Conservation (phyloP, 2,888 invertebrate species). For the Neria commutata region DNA sequence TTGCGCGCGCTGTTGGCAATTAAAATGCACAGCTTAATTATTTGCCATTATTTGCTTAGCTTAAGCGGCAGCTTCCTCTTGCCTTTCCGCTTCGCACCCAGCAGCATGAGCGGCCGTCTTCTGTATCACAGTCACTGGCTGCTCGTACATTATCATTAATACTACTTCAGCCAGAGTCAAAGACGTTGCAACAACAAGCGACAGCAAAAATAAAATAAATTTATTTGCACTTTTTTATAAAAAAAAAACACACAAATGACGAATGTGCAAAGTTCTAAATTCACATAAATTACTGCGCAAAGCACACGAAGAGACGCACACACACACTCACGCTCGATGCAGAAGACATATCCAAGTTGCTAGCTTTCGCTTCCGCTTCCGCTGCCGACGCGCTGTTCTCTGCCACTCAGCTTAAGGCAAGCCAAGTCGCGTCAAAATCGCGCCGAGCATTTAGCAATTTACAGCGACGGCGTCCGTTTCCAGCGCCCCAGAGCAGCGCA, state of each 20-base stretch:
- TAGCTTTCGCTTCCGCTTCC: neutral
- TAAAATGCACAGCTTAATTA: neutral
- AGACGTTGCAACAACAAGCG: neutral
- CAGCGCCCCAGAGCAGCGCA: too few species aligned
- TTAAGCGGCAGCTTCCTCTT: neutral
- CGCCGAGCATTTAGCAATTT: too few species aligned
- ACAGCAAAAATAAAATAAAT: neutral
- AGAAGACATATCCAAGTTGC: neutral
- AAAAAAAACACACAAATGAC: too few species aligned
- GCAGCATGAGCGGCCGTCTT: neutral
- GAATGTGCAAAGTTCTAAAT: slow-evolving; percentile 4
- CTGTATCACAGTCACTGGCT: neutral
- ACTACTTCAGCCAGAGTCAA: neutral
- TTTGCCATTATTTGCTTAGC: slow-evolving; percentile 1
- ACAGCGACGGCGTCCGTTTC: too few species aligned
- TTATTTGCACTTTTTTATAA: slow-evolving; percentile 4
- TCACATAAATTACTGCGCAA: slow-evolving; percentile 2
- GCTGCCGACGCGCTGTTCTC: too few species aligned
- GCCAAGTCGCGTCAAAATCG: too few species aligned
- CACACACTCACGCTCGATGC: too few species aligned
- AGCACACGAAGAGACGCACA: neutral
- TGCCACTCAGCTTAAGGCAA: too few species aligned
- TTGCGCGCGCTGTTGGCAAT: neutral
- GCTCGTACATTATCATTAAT: neutral
- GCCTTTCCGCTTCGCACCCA: neutral